Evolutionary conservation across 2,888 invertebrate species (phyloP).

Genomic region (Calameuta filiformis): DNA sequence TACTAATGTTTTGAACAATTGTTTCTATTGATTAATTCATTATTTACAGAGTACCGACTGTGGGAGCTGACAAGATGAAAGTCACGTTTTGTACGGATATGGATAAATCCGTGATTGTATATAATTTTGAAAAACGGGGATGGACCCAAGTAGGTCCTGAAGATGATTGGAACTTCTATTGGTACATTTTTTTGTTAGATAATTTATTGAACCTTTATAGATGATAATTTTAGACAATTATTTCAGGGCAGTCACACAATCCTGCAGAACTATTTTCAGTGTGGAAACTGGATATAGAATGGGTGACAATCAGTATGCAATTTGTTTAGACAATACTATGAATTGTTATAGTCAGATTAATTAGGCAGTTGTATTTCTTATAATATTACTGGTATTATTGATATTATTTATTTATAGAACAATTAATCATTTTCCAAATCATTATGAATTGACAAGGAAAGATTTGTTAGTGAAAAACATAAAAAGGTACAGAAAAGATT

Average conservation of each 20-base stretch:
- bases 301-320: slow-evolving; percentile 88
- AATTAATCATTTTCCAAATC: slow-evolving; percentile 97
- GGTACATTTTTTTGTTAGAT: slow-evolving; percentile 65
- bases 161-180: slow-evolving; percentile 97
- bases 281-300: slow-evolving; percentile 92
- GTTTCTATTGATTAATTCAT: neutral
- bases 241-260: slow-evolving; percentile 84
- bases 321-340: neutral
- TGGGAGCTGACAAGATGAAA: slow-evolving; percentile 67
- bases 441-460: slow-evolving; percentile 94
- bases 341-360: neutral
- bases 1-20: neutral
- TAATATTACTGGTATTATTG: neutral
- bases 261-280: slow-evolving; percentile 91
- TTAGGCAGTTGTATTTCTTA: neutral
- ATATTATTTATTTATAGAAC: slow-evolving; percentile 68
- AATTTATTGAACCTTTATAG: neutral
- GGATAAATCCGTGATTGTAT: slow-evolving; percentile 92
- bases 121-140: slow-evolving; percentile 91
- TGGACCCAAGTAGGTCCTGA: slow-evolving; percentile 90
- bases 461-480: slow-evolving; percentile 97
- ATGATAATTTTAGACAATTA: slow-evolving; percentile 11
- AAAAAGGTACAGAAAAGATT: slow-evolving; percentile 90
- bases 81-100: slow-evolving; percentile 85
- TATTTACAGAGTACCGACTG: slow-evolving; percentile 39